Base-by-base conservation (phyloP, 2,797 vertebrate genomes). In the Onychomys leucogaster region DNA sequence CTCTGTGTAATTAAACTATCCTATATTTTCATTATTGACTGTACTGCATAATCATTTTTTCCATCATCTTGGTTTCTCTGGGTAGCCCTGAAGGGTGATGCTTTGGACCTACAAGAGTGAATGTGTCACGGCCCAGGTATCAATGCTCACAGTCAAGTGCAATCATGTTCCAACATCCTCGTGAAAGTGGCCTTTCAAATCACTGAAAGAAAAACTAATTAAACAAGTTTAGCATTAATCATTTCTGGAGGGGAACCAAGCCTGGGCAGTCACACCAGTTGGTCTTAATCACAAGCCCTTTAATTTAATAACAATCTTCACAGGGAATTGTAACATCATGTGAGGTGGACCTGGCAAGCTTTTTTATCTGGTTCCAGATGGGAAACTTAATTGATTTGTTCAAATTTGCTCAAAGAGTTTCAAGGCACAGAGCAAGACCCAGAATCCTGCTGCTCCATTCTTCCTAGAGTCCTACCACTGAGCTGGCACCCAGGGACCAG, bases 201-300 rank as follows among this genome's bases (percentile, higher is more conserved):
- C 76, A 71, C 14, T 87, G 81, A 75, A 93, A 87, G 37, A 92
- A 96, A 95, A 95, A 84, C 81, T 94, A 90, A 95, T 95, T 94
- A 94, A 90, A 76, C 11, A 92, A 80, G 81, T 80, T 90, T 61
- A 87, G 67, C 19, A 57, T 96, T 63, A 69, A 93, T 95, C 71
- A 92, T 83, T 78, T 92, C 81, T 95, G 91, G 91, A 96, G 55
- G 69, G 57, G 32, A 78, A 90, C 76, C 76, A 95, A 92, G 71
- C 85, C 69, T 57, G 78, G 77, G 93, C 37, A 75, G 19, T 69
- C 89, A 83, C 10, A 57, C 84, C 93, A 94, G 55, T 84, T 80
- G 55, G 57, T 80, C 69, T 95, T 94, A 49, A 92, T 89, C 46
- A 84, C 59, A 94, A 67, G 63, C 93, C 52, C 57, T 87, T 87